Evolutionary conservation across 2,797 vertebrate genomes (phyloP).

Genomic region (Triplophysa yarkandensis): DNA sequence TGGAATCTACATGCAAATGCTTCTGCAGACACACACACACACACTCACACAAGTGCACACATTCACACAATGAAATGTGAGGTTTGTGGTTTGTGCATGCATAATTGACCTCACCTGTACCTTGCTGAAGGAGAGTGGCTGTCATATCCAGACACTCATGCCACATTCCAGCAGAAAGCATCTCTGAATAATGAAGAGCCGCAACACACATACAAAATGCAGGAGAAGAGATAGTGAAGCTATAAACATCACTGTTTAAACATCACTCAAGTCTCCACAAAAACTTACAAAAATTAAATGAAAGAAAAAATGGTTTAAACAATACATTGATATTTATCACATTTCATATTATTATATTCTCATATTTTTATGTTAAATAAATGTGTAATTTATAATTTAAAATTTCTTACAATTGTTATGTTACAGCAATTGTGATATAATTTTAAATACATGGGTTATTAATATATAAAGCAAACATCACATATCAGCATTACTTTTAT

Average conservation of each 20-base stretch:
- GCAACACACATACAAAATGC: conserved; percentile 82
- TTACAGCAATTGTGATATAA: too few relatives aligned
- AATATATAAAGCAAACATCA: neutral
- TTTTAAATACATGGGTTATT: too few relatives aligned
- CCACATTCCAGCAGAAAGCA: conserved; percentile 77
- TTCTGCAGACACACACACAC: conserved; percentile 19
- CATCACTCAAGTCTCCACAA: neutral
- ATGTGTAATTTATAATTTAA: too few relatives aligned
- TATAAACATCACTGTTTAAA: conserved; percentile 1
- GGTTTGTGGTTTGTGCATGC: conserved; percentile 74
- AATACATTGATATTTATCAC: neutral
- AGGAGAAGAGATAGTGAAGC: conserved; percentile 69
- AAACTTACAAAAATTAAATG: neutral
- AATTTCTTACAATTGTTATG: too few relatives aligned
- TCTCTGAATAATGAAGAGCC: conserved; percentile 84
- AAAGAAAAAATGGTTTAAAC: neutral
- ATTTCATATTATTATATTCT: neutral
- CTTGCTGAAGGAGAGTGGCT: conserved; percentile 81
- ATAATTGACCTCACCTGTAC: conserved; percentile 80
- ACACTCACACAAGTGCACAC: conserved; percentile 50
- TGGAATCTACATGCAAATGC: conserved; percentile 25
- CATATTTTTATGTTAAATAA: too few relatives aligned
- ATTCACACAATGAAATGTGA: conserved; percentile 68
- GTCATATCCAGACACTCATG: conserved; percentile 74
- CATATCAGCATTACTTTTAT: neutral